Percentiles rank a stretch among this genome's conserved stretches.
phyloP scores from a whole-genome alignment of 2,888 invertebrate species.

The Lasioglossum marginatum region DNA sequence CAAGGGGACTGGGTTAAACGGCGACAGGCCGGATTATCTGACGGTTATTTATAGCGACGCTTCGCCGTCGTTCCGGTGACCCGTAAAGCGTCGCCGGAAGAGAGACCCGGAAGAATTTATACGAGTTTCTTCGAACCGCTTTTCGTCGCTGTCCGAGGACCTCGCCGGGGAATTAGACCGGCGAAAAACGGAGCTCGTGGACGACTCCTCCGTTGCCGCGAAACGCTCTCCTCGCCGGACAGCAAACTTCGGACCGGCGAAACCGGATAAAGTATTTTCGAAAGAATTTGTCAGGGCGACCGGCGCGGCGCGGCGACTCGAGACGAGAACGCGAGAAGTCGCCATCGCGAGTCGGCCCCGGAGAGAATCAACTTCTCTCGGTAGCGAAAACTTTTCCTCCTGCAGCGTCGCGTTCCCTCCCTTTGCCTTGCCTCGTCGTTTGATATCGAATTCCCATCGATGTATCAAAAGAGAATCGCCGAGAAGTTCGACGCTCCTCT shows the following conservation, averaged over 20 bases:
- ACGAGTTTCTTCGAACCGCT: constrained; percentile 4
- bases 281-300: neutral
- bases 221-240: neutral
- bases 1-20: constrained; percentile 27
- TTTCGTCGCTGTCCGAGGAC: constrained; percentile 10
- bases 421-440: neutral
- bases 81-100: constrained; percentile 16
- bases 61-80: constrained; percentile 26
- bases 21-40: constrained; percentile 16
- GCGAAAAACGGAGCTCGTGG: neutral
- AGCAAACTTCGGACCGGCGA: neutral
- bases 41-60: constrained; percentile 10
- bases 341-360: neutral
- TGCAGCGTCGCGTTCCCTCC: neutral
- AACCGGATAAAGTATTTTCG: constrained; percentile 1
- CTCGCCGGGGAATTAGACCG: constrained; percentile 8
- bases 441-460: neutral
- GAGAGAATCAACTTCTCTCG: constrained; percentile 10
- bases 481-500: neutral
- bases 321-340: neutral
- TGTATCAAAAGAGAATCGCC: constrained; percentile 51
- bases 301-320: neutral
- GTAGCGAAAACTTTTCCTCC: neutral
- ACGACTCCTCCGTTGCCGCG: neutral
- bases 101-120: constrained; percentile 25